phyloP scores from a whole-genome alignment of 2,888 invertebrate species.

The Beris chalybata region DNA sequence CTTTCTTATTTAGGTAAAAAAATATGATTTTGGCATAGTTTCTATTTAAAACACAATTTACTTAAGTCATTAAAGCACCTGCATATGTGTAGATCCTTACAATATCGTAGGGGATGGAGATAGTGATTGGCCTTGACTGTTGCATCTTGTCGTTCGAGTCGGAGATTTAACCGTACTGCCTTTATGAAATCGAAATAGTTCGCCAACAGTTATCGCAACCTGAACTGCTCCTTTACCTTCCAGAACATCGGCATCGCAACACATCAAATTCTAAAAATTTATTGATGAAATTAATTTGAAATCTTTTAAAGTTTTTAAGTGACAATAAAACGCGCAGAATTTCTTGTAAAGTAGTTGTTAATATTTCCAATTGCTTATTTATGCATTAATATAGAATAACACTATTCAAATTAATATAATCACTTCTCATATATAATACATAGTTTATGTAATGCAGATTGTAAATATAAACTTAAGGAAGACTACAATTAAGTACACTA shows the following conservation, averaged over 20 bases:
- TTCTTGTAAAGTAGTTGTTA: too few relatives aligned
- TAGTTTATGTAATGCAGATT: too few relatives aligned
- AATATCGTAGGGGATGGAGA: slow-evolving; percentile 28
- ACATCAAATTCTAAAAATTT: slow-evolving; percentile 74
- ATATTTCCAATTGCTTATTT: too few relatives aligned
- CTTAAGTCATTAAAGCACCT: slow-evolving; percentile 23
- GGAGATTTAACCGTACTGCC: slow-evolving; percentile 39
- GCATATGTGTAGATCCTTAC: slow-evolving; percentile 1
- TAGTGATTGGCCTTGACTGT: slow-evolving; percentile 23
- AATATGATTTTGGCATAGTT: not conserved
- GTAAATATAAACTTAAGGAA: too few relatives aligned
- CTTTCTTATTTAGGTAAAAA: not conserved
- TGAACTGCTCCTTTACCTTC: slow-evolving; percentile 87
- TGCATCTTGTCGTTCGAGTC: slow-evolving; percentile 19
- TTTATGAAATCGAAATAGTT: slow-evolving; percentile 71
- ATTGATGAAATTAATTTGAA: not conserved
- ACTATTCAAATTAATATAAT: too few relatives aligned
- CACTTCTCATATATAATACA: too few relatives aligned
- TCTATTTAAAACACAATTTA: not conserved
- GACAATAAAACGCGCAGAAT: not conserved
- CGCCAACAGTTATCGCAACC: slow-evolving; percentile 85
- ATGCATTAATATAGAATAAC: too few relatives aligned
- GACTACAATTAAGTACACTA: too few relatives aligned
- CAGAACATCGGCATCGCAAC: slow-evolving; percentile 88
- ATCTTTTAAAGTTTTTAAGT: not conserved